A percentile compares a stretch with the other conserved stretches of the same genome.
These are phyloP conservation scores for Drosophila fulvimacula DNA, from an alignment of 2,888 invertebrate genomes.

Conservation along the genomic window DNA sequence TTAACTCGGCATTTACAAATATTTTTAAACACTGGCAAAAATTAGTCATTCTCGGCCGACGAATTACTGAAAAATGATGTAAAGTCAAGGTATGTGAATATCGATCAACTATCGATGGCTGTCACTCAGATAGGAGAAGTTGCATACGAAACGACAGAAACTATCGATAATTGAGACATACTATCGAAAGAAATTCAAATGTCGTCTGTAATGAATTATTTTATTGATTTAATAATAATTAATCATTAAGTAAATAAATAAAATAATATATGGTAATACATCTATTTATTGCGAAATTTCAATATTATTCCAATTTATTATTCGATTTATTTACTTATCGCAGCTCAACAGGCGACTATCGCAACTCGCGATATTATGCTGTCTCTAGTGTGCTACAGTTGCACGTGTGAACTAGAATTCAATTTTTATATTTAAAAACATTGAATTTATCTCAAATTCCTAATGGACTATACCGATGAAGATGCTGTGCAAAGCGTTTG, in stretches of 20 bases:
- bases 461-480: constrained; percentile 24
- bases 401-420: constrained; percentile 52
- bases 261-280: too few relatives aligned
- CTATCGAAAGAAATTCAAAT: background rate
- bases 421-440: constrained; percentile 1
- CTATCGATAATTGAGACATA: background rate
- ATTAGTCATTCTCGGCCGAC: constrained; percentile 75
- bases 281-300: too few relatives aligned
- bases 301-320: background rate
- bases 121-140: background rate
- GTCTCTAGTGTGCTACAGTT: constrained; percentile 24
- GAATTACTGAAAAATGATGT: constrained; percentile 66
- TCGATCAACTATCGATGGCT: constrained; percentile 42
- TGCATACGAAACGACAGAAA: constrained; percentile 8
- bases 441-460: background rate
- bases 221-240: background rate
- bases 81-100: constrained; percentile 32
- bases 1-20: constrained; percentile 65
- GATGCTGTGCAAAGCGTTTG: constrained; percentile 24
- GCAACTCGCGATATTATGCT: background rate
- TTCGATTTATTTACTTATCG: constrained; percentile 20
- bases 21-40: constrained; percentile 67
- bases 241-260: background rate
- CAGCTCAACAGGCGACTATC: background rate
- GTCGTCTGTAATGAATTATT: background rate